These are phyloP conservation scores for Trididemnum clinides DNA, from an alignment of 23 tunicate genomes.

Conservation along the genomic window DNA sequence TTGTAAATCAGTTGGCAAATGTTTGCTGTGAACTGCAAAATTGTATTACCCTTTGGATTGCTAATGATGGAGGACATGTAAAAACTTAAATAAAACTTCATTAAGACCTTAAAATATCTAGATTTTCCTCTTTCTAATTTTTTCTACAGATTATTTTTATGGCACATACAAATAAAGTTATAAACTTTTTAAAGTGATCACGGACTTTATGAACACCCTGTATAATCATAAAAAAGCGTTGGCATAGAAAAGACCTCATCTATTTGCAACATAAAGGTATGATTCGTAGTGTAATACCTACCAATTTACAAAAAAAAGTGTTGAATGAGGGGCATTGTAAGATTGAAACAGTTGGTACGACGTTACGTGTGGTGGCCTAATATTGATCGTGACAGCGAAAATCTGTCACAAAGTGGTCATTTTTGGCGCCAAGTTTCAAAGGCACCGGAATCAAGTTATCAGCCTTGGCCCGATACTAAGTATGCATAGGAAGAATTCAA, in stretches of 20 bases:
- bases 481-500: conserved; percentile 36
- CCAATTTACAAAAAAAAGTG: not conserved
- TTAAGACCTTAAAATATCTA: too few relatives aligned
- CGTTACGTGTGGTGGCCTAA: conserved; percentile 28
- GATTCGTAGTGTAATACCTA: not conserved
- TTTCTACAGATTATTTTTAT: too few relatives aligned
- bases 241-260: not conserved
- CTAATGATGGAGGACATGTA: too few relatives aligned
- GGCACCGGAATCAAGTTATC: conserved; percentile 14
- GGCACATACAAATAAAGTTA: too few relatives aligned
- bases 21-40: too few relatives aligned
- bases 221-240: too few relatives aligned
- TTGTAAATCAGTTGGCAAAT: too few relatives aligned
- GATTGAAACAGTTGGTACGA: conserved; percentile 31
- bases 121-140: too few relatives aligned
- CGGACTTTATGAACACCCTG: too few relatives aligned
- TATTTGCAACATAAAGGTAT: not conserved
- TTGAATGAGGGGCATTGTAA: conserved; percentile 19
- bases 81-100: too few relatives aligned
- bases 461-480: conserved; percentile 19
- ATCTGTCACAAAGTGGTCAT: not conserved
- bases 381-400: not conserved
- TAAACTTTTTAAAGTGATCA: too few relatives aligned
- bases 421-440: conserved; percentile 1
- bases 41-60: too few relatives aligned